Evolutionary conservation across 2,888 invertebrate genomes (phyloP), one percentile per base, ranked within the genome.

Genomic region (Cataglyphis rosenhaueri): DNA sequence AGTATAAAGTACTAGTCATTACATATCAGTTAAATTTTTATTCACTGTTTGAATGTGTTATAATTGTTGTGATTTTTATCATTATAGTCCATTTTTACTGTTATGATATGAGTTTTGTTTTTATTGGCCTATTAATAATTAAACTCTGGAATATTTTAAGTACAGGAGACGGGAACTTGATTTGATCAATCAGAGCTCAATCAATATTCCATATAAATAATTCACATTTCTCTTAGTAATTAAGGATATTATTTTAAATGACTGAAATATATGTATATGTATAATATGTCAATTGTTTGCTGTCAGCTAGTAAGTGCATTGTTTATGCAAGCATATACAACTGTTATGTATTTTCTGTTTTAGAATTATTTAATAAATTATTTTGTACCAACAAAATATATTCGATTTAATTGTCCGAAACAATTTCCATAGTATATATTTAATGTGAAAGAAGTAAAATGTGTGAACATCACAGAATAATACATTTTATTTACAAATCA

Each of bases 401-500:
- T 9, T 18, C 12, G n/a, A 8, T 73, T 12, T 18, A 70, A 64
- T 66, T 29, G 1, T 61, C 21, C 15, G 8, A n/a, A 57, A 70
- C 15, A 10, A 12, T 78, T 48, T 21, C 41, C 44, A 25, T 32
- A 74, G 21, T 3, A 41, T 38, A 41, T 66, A 55, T 55, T 55
- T 66, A 64, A 57, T 32, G 32, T 29, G 15, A 78, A 78, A 70
- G 32, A 78, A 78, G 65, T 55, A 21, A 55, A 57, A 76, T 55
- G 32, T 71, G 48, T 71, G 48, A 48, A 73, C 64, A 55, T 85
- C 75, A 83, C 68, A 87, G 88, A 89, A 89, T 89, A 89, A 75
- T 83, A 86, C 85, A 81, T 64, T 92, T 92, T 91, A 92, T 92
- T 92, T 91, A 92, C 89, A 92, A 92, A 91, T 87, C 82, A 78